Base-by-base conservation (phyloP, 2,888 invertebrate genomes). In the Cecidostiba fungosa region DNA sequence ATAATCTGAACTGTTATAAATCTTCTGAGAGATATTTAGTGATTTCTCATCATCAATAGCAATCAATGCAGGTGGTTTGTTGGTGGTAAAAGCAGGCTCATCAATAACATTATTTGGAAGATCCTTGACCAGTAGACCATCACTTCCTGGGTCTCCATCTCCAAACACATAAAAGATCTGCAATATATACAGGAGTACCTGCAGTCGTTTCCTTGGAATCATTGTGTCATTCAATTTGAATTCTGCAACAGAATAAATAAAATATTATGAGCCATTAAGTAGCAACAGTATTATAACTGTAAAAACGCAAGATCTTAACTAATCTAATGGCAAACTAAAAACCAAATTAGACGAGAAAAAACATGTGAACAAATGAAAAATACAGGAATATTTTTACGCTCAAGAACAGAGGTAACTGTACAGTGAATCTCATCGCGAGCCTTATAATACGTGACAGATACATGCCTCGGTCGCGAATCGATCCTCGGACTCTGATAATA, bases 181-280 rank as follows among this genome's bases (percentile, higher is more conserved):
- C 29, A 90, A 74, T 23, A 86, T 78, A 85, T 82, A 88, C 14
- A 91, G 85, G n/a, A 91, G 66, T 6, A 88, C 76, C 59, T 85
- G 88, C 66, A 90, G 84, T 77, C 85, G 83, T 87, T 88, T 90
- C 47, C 88, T 88, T n/a, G 86, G 86, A 74, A 89, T 89, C 91
- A 91, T 91, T 72, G 23, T 87, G 79, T 80, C 26, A 70, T 36
- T 50, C 66, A 77, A 66, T 77, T 62, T 72, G 77, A 29, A 80
- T 50, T 66, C 74, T 77, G 73, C 47, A 76, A 77, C 29, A 77
- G 12, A 47, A 14, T 23, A 76, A 29, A 83, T 19, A 74, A 59
- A 72, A 12, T 43, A 32, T 29, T 10, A 32, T 43, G 4, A 32
- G 4, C 32, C 32, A 32, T 32, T 4, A 4, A 32, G 32, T 32